Conservation (phyloP, 2,113 vertebrate species). For the Ibidorhyncha struthersii region DNA sequence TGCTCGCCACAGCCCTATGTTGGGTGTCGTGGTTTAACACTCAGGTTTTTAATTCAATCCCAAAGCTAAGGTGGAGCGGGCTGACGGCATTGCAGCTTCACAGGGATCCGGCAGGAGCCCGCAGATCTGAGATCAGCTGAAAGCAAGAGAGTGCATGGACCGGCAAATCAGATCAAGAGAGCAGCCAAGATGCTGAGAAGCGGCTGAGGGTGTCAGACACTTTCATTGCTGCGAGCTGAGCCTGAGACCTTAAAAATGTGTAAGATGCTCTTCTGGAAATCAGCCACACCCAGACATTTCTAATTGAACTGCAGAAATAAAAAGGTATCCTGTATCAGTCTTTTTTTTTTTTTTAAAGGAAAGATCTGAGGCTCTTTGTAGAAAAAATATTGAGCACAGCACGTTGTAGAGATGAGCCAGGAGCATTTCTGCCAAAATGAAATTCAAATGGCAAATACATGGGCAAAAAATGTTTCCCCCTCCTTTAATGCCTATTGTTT, state of each 20-base stretch:
- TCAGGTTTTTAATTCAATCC: neutral
- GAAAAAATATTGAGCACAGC: neutral
- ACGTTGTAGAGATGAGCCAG: neutral
- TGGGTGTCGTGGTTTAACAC: neutral
- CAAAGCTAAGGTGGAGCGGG: neutral
- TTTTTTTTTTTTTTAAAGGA: neutral
- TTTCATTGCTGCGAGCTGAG: neutral
- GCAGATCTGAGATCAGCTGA: neutral
- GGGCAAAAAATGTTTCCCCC: rapidly evolving
- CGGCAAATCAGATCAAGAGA: neutral
- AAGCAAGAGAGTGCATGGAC: rapidly evolving
- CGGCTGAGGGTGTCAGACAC: neutral
- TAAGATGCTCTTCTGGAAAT: neutral
- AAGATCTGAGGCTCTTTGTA: neutral
- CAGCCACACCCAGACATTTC: neutral
- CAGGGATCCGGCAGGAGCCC: neutral
- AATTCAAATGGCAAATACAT: neutral
- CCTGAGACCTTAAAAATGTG: neutral
- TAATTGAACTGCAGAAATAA: neutral
- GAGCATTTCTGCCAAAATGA: neutral
- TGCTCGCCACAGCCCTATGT: neutral
- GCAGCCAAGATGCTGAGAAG: neutral
- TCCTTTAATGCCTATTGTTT: neutral
- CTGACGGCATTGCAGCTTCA: rapidly evolving
- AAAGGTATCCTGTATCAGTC: neutral